Percentiles rank a stretch among this genome's conserved stretches.
Conservation (phyloP, 2,113 vertebrate genomes). For the Macquaria ambigua region DNA sequence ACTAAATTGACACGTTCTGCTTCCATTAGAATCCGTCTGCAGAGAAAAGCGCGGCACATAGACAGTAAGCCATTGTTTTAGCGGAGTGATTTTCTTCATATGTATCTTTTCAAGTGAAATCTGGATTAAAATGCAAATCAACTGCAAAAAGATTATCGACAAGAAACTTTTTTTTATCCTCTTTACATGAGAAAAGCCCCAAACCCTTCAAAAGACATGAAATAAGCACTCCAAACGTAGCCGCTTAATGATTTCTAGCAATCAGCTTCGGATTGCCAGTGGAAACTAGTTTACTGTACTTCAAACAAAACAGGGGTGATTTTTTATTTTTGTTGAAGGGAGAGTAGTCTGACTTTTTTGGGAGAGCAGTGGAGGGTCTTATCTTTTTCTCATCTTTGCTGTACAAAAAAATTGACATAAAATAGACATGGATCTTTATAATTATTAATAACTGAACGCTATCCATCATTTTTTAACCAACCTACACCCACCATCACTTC, state of each 20-base stretch:
- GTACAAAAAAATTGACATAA: not conserved
- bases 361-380: not conserved
- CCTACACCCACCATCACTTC: too few species aligned
- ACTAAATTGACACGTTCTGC: slow-evolving; percentile 43
- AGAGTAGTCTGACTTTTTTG: not conserved
- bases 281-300: not conserved
- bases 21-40: slow-evolving; percentile 6
- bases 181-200: not conserved
- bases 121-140: slow-evolving; percentile 5
- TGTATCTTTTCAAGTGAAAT: slow-evolving; percentile 2
- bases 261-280: not conserved
- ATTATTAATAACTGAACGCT: not conserved
- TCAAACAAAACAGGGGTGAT: not conserved
- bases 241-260: not conserved
- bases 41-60: not conserved
- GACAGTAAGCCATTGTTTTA: slow-evolving; percentile 26
- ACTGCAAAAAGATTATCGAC: not conserved
- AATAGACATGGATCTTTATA: not conserved
- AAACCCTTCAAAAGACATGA: not conserved
- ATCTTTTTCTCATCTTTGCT: not conserved
- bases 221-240: not conserved
- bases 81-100: not conserved
- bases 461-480: not conserved
- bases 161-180: slow-evolving; percentile 7
- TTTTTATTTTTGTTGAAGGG: not conserved